Conservation (phyloP, 2,888 invertebrate genomes). For the Phrixothrix hirtus region DNA sequence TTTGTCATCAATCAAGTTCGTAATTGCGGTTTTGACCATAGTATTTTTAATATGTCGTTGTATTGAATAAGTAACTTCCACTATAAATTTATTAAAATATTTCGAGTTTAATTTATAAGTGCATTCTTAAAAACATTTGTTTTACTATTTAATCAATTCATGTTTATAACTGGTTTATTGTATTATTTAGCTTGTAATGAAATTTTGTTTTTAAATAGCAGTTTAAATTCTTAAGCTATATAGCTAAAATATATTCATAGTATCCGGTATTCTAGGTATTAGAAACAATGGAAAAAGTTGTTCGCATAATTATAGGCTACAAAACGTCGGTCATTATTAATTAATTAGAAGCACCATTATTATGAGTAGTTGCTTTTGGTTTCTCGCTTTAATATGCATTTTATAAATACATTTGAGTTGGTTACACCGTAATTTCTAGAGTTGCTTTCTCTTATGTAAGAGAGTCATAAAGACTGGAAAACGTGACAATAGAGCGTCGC, state of each 20-base stretch:
- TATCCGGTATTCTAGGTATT: neutral
- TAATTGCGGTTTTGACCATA: too few relatives aligned
- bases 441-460: constrained; percentile 7
- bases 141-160: too few relatives aligned
- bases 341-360: constrained; percentile 15
- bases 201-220: neutral
- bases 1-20: too few relatives aligned
- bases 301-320: constrained; percentile 22
- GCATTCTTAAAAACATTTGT: too few relatives aligned
- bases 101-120: too few relatives aligned
- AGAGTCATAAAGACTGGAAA: constrained; percentile 21
- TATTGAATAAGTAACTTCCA: too few relatives aligned
- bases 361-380: constrained; percentile 14
- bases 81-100: too few relatives aligned
- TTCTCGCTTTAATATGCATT: constrained; percentile 12
- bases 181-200: too few relatives aligned
- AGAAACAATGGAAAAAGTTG: constrained; percentile 9
- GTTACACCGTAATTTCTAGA: constrained; percentile 19
- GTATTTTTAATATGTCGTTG: too few relatives aligned
- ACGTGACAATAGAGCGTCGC: constrained; percentile 30
- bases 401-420: constrained; percentile 7
- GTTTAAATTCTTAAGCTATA: neutral
- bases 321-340: constrained; percentile 18
- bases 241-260: neutral
- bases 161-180: too few relatives aligned